These are phyloP conservation scores for Molanna angustata DNA, from an alignment of 2,888 invertebrate species.

Conservation along the genomic window DNA sequence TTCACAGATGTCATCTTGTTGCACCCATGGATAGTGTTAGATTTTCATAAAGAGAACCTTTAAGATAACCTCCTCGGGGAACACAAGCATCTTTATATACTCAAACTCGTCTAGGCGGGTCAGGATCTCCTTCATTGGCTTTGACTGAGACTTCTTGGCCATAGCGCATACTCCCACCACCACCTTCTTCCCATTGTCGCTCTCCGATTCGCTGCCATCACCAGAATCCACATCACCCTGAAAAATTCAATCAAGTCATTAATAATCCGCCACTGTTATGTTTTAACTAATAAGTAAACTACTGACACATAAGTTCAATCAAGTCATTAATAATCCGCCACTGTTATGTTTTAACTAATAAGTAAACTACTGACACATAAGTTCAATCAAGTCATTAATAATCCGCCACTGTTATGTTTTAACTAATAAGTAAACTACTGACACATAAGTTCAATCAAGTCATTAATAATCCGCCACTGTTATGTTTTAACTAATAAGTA, in stretches of 20 bases:
- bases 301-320: no score
- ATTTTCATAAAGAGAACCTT: slow-evolving; percentile 62
- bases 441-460: no score
- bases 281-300: no score
- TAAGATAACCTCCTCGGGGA: slow-evolving; percentile 94
- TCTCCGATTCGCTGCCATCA: slow-evolving; percentile 61
- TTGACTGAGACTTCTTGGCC: slow-evolving; percentile 98
- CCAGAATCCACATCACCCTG: slow-evolving; percentile 76
- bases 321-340: no score
- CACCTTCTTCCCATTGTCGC: slow-evolving; percentile 81
- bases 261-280: no score
- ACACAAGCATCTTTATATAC: slow-evolving; percentile 91
- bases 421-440: no score
- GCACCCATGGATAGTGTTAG: slow-evolving; percentile 49
- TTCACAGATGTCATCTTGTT: slow-evolving; percentile 44
- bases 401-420: no score
- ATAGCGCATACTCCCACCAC: slow-evolving; percentile 99
- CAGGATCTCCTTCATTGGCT: slow-evolving; percentile 99
- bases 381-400: no score
- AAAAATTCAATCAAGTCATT: slow-evolving; percentile 28
- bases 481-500: no score
- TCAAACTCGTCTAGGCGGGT: slow-evolving; percentile 94
- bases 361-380: no score
- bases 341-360: no score
- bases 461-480: no score